Evolutionary conservation across 2,797 vertebrate genomes (phyloP).

Genomic region (Denticeps clupeoides): DNA sequence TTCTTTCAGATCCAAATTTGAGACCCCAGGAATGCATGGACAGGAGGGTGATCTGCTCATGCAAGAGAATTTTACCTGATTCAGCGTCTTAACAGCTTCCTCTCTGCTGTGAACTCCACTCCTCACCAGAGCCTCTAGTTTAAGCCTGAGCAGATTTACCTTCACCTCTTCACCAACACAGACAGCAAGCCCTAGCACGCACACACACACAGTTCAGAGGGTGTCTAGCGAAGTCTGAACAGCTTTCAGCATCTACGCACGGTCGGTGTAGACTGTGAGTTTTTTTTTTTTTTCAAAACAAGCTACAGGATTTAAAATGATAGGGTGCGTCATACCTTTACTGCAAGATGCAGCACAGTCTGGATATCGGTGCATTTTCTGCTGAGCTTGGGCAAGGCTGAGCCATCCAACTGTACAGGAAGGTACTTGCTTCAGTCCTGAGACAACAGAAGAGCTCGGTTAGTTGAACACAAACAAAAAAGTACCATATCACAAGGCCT

Average conservation of each 20-base stretch:
- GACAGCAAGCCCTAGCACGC: conserved; percentile 57
- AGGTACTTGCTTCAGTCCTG: conserved; percentile 68
- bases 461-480: too few species aligned
- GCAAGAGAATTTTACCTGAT: conserved; percentile 58
- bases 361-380: conserved; percentile 70
- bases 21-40: too few species aligned
- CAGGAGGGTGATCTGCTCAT: neutral
- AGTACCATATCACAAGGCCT: too few species aligned
- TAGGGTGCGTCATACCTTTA: conserved; percentile 59
- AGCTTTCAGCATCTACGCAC: neutral
- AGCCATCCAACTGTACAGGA: conserved; percentile 61
- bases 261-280: too few species aligned
- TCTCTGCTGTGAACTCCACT: conserved; percentile 54
- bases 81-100: conserved; percentile 66
- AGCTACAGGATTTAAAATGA: too few species aligned
- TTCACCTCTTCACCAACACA: conserved; percentile 40
- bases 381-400: conserved; percentile 70
- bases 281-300: too few species aligned
- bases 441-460: conserved; percentile 5
- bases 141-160: conserved; percentile 56
- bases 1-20: too few species aligned
- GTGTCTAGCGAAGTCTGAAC: too few species aligned
- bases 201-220: neutral
- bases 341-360: conserved; percentile 68
- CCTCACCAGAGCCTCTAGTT: conserved; percentile 67